phyloP scores from a whole-genome alignment of 2,888 invertebrate genomes.

The Pterobdella sp. region DNA sequence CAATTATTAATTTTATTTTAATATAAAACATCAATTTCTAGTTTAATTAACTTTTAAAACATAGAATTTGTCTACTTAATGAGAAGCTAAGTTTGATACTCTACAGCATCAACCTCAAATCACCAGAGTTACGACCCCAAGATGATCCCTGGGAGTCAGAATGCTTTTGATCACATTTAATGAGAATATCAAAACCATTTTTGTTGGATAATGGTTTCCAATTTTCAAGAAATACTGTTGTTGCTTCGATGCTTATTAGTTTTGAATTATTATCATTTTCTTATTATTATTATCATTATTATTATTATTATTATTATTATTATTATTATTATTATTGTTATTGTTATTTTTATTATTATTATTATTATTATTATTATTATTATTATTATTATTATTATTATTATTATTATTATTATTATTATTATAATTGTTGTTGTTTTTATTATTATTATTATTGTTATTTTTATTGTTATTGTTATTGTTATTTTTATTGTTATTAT shows the following conservation, averaged over 20 bases:
- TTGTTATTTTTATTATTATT: constrained; percentile 7
- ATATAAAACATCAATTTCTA: too few relatives aligned
- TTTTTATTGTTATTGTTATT: constrained; percentile 1
- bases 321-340: constrained; percentile 2
- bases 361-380: constrained; percentile 6
- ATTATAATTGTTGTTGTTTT: background rate
- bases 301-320: background rate
- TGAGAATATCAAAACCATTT: too few relatives aligned
- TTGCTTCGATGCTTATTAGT: background rate
- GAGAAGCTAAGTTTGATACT: too few relatives aligned
- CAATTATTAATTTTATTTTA: too few relatives aligned
- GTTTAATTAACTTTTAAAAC: too few relatives aligned
- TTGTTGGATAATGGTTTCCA: too few relatives aligned
- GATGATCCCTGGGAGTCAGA: too few relatives aligned
- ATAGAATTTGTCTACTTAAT: too few relatives aligned
- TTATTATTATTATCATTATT: background rate
- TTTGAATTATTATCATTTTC: constrained; percentile 2
- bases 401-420: constrained; percentile 4
- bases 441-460: constrained; percentile 5
- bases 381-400: constrained; percentile 4
- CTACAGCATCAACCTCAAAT: too few relatives aligned
- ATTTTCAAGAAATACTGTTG: background rate
- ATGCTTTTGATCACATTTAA: background rate
- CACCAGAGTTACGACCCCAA: too few relatives aligned
- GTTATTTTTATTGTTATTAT: background rate